Evolutionary conservation across 2,113 vertebrate species (phyloP).

Genomic region (Origma solitaria): DNA sequence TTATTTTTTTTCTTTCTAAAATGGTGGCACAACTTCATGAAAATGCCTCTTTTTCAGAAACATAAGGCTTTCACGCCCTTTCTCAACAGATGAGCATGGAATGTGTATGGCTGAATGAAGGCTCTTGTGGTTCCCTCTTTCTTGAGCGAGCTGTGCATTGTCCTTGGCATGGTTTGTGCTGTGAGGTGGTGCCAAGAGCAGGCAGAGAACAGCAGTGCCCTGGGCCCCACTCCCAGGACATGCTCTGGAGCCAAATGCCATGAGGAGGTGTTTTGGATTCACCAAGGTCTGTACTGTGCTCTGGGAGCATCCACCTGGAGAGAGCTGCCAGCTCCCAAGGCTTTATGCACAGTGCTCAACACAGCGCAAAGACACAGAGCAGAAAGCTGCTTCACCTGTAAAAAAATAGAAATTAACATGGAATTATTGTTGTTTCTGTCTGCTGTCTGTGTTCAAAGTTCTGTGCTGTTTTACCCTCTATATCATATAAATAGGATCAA

Average conservation of each 20-base stretch:
- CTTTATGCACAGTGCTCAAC: background rate
- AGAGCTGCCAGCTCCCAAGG: background rate
- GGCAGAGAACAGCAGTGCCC: background rate
- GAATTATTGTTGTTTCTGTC: background rate
- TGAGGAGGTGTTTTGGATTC: background rate
- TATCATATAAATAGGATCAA: background rate
- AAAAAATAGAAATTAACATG: background rate
- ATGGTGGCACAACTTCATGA: background rate
- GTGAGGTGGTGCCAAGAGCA: background rate
- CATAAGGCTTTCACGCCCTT: background rate
- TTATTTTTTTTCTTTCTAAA: background rate
- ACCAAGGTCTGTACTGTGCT: rapidly evolving
- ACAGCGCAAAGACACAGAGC: background rate
- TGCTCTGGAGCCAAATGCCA: rapidly evolving
- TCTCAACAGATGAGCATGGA: background rate
- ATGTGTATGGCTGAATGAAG: background rate
- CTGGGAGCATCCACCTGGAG: background rate
- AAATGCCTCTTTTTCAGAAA: background rate
- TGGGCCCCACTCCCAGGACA: background rate
- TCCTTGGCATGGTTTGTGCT: background rate
- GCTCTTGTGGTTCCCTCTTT: background rate
- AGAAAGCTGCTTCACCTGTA: background rate
- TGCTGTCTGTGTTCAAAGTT: background rate
- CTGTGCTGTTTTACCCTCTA: background rate
- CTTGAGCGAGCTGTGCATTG: background rate